phyloP scores from a whole-genome alignment of 2,797 vertebrate species.

The Anableps anableps region DNA sequence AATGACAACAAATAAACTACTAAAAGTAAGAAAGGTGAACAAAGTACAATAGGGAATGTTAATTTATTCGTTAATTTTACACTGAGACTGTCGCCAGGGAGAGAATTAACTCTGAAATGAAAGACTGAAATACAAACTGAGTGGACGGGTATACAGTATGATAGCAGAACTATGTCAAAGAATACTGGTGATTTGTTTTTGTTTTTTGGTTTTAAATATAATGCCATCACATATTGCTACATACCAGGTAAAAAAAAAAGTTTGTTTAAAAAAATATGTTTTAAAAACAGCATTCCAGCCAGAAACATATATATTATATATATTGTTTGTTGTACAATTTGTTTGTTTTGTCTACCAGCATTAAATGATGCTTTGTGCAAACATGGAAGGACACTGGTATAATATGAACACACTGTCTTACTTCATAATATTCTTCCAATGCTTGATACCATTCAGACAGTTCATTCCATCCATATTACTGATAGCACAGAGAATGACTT shows the following conservation, averaged over 20 bases:
- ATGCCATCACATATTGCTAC: neutral
- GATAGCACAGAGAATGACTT: too few species aligned
- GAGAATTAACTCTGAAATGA: conserved; percentile 7
- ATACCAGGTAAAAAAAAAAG: neutral
- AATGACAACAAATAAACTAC: neutral
- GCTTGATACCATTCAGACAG: neutral
- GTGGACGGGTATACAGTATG: neutral
- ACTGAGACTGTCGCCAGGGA: conserved; percentile 16
- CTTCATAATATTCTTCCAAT: neutral
- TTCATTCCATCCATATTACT: too few species aligned
- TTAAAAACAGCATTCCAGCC: neutral
- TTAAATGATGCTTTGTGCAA: neutral
- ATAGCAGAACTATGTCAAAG: neutral
- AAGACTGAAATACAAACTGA: neutral
- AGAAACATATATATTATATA: too few species aligned
- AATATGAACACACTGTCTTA: neutral
- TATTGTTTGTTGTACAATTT: neutral
- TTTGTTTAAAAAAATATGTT: neutral
- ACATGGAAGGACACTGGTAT: neutral
- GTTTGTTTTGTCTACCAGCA: too few species aligned
- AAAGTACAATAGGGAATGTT: neutral
- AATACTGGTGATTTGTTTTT: neutral
- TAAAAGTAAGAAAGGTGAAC: neutral
- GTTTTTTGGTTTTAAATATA: neutral
- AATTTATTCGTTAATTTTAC: conserved; percentile 33